These are phyloP conservation scores for Aphidoletes aphidimyza DNA, from an alignment of 2,888 invertebrate species.

Conservation along the genomic window DNA sequence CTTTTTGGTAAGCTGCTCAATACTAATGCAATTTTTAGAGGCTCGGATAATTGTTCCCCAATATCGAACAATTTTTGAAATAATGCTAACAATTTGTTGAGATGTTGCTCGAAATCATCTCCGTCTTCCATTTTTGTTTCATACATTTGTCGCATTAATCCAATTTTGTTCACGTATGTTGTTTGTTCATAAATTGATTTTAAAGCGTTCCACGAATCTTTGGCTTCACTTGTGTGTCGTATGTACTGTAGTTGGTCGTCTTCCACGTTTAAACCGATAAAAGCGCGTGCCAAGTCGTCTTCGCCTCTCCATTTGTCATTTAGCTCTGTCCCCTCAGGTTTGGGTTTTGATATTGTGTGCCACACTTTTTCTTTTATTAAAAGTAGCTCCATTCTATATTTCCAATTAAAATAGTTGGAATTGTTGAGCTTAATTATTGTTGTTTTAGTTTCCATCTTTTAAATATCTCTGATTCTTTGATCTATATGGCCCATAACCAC, in stretches of 20 bases:
- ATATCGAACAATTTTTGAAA: background rate
- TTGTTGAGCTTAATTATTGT: too few relatives aligned
- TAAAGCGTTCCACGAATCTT: slow-evolving; percentile 53
- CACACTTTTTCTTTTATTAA: too few relatives aligned
- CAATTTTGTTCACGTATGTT: slow-evolving; percentile 55
- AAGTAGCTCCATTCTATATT: too few relatives aligned
- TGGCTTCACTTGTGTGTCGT: background rate
- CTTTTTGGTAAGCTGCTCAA: background rate
- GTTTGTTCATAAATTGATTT: too few relatives aligned
- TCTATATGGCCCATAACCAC: too few relatives aligned
- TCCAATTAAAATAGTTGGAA: too few relatives aligned
- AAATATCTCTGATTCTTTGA: too few relatives aligned
- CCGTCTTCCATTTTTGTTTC: background rate
- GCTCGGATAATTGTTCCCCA: slow-evolving; percentile 1
- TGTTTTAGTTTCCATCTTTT: too few relatives aligned
- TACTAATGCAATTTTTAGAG: background rate
- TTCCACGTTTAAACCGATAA: slow-evolving; percentile 55
- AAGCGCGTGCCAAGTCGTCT: slow-evolving; percentile 54
- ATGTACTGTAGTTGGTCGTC: slow-evolving; percentile 56
- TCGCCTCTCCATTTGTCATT: too few relatives aligned
- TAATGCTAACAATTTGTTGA: background rate
- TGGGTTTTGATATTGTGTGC: too few relatives aligned
- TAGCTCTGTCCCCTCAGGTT: too few relatives aligned
- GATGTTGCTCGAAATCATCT: background rate
- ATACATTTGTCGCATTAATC: background rate